Evolutionary conservation across 2,888 invertebrate genomes (phyloP).

Genomic region (Blera fallax): DNA sequence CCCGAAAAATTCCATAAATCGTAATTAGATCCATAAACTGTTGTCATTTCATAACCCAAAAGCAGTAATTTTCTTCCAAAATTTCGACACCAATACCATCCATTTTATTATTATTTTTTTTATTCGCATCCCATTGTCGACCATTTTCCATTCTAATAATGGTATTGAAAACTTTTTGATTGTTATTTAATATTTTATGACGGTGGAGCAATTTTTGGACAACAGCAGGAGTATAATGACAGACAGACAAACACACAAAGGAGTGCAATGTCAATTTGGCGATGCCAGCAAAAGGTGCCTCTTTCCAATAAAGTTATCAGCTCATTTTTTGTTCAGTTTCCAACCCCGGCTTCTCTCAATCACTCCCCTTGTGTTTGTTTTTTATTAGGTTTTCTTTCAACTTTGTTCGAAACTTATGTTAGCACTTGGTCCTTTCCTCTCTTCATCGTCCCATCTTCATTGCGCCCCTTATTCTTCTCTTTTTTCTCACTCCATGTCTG

Average conservation of each 20-base stretch:
- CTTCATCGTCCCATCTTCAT: not conserved
- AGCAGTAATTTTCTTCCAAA: not conserved
- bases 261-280: slow-evolving; percentile 33
- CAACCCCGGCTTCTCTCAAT: not conserved
- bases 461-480: not conserved
- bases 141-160: slow-evolving; percentile 47
- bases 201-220: slow-evolving; percentile 9
- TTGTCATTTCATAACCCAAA: not conserved
- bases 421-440: slow-evolving; percentile 12
- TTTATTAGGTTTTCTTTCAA: slow-evolving; percentile 39
- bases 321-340: not conserved
- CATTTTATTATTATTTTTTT: too few relatives aligned
- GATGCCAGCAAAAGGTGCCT: slow-evolving; percentile 10
- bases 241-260: slow-evolving; percentile 3
- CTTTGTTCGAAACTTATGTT: slow-evolving; percentile 49
- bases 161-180: slow-evolving; percentile 56
- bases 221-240: slow-evolving; percentile 5
- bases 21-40: slow-evolving; percentile 13
- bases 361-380: slow-evolving; percentile 18
- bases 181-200: slow-evolving; percentile 61
- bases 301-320: slow-evolving; percentile 15
- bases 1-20: slow-evolving; percentile 11
- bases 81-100: not conserved
- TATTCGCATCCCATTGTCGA: slow-evolving; percentile 29
- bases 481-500: not conserved